Evolutionary conservation across 2,797 vertebrate genomes (phyloP).

Genomic region (Labeo calbasu): DNA sequence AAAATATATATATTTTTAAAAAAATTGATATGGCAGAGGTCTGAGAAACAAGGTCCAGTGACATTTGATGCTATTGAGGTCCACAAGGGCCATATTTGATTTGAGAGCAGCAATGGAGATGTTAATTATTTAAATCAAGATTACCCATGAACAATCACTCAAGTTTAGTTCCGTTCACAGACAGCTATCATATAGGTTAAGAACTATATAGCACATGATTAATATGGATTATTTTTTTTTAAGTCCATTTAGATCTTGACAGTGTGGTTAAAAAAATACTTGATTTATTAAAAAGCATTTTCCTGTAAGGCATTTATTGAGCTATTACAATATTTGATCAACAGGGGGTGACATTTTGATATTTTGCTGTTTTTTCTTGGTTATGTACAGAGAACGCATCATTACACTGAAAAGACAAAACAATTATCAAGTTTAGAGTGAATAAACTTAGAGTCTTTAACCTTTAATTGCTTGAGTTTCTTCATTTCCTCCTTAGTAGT

Average conservation of each 20-base stretch:
- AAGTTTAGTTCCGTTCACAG: background rate
- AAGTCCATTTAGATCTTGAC: no score
- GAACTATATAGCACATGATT: background rate
- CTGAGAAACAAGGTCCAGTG: no score
- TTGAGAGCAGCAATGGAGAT: background rate
- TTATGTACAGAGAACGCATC: background rate
- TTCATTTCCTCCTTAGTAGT: conserved; percentile 88
- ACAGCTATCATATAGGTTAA: background rate
- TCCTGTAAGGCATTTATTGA: background rate
- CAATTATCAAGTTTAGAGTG: background rate
- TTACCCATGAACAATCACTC: background rate
- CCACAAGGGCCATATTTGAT: background rate
- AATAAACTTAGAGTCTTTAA: conserved; percentile 49
- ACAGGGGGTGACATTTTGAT: conserved; percentile 55
- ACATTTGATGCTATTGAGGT: background rate
- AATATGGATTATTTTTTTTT: background rate
- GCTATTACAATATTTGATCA: conserved; percentile 43
- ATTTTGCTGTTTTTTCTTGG: background rate
- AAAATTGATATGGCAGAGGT: no score
- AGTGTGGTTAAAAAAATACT: background rate
- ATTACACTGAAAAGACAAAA: background rate
- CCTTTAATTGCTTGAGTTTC: conserved; percentile 85
- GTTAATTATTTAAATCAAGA: background rate
- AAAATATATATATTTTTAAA: background rate
- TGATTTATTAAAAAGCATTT: background rate